Conservation (phyloP, 2,888 invertebrate species). For the Eupithecia subumbrata region DNA sequence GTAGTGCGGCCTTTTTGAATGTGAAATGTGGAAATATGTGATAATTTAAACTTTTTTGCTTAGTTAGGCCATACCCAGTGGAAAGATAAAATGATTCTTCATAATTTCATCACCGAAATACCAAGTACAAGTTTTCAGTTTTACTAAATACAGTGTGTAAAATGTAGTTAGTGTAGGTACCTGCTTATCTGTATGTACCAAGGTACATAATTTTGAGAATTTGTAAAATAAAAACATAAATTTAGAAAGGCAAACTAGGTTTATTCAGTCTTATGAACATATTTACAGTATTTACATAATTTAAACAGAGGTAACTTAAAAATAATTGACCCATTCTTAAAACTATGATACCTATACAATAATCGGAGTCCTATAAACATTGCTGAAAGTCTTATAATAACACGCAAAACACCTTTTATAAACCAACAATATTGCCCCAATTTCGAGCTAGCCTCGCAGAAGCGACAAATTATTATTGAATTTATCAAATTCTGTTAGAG, state of each 20-base stretch:
- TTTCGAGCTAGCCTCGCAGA: not conserved
- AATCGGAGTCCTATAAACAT: constrained; percentile 17
- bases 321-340: constrained; percentile 58
- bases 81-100: not conserved
- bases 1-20: not conserved
- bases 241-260: constrained; percentile 39
- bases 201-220: no score
- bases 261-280: constrained; percentile 67
- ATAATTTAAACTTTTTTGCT: not conserved
- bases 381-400: not conserved
- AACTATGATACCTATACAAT: not conserved
- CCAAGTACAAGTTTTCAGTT: not conserved
- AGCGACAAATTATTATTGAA: not conserved
- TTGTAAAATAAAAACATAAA: constrained; percentile 18
- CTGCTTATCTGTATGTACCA: no score
- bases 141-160: not conserved
- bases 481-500: not conserved
- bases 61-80: not conserved
- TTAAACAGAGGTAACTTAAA: constrained; percentile 58
- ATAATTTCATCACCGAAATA: no score
- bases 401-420: not conserved
- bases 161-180: no score
- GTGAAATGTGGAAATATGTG: not conserved
- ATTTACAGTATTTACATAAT: constrained; percentile 60
- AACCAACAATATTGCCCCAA: not conserved